A percentile compares a stretch with the other conserved stretches of the same genome.
phyloP scores from a whole-genome alignment of 1,140 invertebrate species.

The Zaprionus gabonicus region DNA sequence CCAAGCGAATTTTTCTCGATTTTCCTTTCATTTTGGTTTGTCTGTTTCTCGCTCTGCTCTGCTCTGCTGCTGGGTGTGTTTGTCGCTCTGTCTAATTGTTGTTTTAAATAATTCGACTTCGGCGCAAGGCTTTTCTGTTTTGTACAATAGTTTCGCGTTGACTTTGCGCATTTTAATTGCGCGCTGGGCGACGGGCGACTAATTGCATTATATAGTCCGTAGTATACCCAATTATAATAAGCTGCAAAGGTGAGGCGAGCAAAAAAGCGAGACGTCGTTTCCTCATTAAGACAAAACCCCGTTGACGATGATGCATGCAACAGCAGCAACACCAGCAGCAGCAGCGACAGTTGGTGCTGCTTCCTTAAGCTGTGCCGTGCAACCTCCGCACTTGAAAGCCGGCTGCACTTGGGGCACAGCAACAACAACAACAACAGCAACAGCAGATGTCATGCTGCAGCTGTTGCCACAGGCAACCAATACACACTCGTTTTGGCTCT shows the following conservation, averaged over 20 bases:
- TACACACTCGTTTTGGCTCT: neutral
- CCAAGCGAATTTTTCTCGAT: slow-evolving; percentile 32
- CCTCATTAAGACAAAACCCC: slow-evolving; percentile 49
- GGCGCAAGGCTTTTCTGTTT: slow-evolving; percentile 25
- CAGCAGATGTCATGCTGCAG: slow-evolving; percentile 45
- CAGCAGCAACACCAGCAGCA: slow-evolving; percentile 5
- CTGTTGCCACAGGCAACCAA: slow-evolving; percentile 26
- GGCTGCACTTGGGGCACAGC: slow-evolving; percentile 34
- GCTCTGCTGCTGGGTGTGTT: slow-evolving; percentile 64
- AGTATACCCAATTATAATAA: slow-evolving; percentile 41
- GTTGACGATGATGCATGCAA: slow-evolving; percentile 55
- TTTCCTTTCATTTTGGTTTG: slow-evolving; percentile 52
- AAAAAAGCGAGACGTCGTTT: slow-evolving; percentile 52
- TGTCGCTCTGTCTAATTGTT: slow-evolving; percentile 51
- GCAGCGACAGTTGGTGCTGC: slow-evolving; percentile 43
- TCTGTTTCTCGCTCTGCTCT: slow-evolving; percentile 30
- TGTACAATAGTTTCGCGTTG: slow-evolving; percentile 2
- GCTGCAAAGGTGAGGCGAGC: slow-evolving; percentile 37
- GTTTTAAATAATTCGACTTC: slow-evolving; percentile 70
- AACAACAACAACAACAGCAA: slow-evolving; percentile 10
- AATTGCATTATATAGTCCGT: slow-evolving; percentile 37
- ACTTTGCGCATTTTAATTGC: slow-evolving; percentile 7
- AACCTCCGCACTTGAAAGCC: slow-evolving; percentile 60
- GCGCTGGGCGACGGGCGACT: slow-evolving; percentile 5
- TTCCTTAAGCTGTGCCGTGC: slow-evolving; percentile 70